Percentiles rank a stretch among this genome's conserved stretches.
phyloP scores from a whole-genome alignment of 2,888 invertebrate species.

The Drosophila conformis region DNA sequence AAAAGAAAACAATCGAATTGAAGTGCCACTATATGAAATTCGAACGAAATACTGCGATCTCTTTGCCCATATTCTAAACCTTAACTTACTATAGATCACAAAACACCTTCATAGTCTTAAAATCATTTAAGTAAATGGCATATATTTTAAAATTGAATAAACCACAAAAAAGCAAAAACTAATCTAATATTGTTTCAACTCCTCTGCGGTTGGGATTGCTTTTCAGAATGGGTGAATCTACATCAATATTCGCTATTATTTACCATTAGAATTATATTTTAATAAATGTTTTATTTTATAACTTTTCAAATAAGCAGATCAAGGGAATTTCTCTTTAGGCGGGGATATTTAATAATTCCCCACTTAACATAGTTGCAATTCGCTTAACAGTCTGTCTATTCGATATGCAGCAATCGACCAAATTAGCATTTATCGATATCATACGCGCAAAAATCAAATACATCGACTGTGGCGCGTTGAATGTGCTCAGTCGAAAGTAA shows the following conservation, averaged over 20 bases:
- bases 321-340: not conserved
- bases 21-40: constrained; percentile 15
- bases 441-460: constrained; percentile 34
- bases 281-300: not conserved
- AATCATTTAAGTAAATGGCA: constrained; percentile 31
- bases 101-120: constrained; percentile 26
- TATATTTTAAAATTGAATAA: constrained; percentile 45
- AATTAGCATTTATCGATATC: constrained; percentile 24
- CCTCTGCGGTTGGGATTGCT: not conserved
- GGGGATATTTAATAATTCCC: not conserved
- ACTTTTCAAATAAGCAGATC: not conserved
- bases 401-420: constrained; percentile 5
- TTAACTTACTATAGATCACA: constrained; percentile 30
- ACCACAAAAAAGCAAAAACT: constrained; percentile 5
- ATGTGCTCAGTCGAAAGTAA: constrained; percentile 40
- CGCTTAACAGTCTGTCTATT: constrained; percentile 15
- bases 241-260: not conserved
- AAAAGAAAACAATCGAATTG: constrained; percentile 3
- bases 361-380: constrained; percentile 8
- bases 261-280: not conserved
- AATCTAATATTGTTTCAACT: constrained; percentile 3
- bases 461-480: constrained; percentile 10
- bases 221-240: not conserved
- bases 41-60: constrained; percentile 33
- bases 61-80: constrained; percentile 38